These are phyloP conservation scores for Gymnodraco acuticeps DNA, from an alignment of 2,797 vertebrate species.

Conservation along the genomic window DNA sequence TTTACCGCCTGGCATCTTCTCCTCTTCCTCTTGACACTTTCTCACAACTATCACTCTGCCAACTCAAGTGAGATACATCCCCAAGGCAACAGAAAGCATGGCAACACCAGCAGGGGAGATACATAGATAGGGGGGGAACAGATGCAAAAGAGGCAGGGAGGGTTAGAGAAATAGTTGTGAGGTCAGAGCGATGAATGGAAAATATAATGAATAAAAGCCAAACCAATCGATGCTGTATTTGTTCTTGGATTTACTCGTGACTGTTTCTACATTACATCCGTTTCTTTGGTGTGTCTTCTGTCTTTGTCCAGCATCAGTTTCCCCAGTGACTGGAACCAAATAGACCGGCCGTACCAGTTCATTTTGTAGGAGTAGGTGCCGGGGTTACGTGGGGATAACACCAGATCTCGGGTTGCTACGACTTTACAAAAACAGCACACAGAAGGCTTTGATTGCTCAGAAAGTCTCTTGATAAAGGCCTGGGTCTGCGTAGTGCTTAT, in stretches of 20 bases:
- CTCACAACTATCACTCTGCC: slow-evolving; percentile 35
- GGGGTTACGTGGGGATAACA: slow-evolving; percentile 23
- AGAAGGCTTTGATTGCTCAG: slow-evolving; percentile 48
- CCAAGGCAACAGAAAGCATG: slow-evolving; percentile 42
- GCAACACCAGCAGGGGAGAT: slow-evolving; percentile 17
- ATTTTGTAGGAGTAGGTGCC: slow-evolving; percentile 12
- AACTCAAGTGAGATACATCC: slow-evolving; percentile 42
- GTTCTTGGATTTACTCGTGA: slow-evolving; percentile 41
- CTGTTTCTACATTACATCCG: slow-evolving; percentile 46
- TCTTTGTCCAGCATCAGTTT: slow-evolving; percentile 53
- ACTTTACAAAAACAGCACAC: slow-evolving; percentile 21
- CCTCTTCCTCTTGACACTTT: slow-evolving; percentile 14
- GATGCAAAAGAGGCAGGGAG: not conserved
- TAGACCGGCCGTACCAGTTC: slow-evolving; percentile 37
- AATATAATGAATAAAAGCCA: slow-evolving; percentile 29
- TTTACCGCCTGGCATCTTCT: slow-evolving; percentile 37
- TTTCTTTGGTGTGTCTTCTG: slow-evolving; percentile 41
- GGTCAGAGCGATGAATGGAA: slow-evolving; percentile 25
- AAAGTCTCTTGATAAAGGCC: slow-evolving; percentile 31
- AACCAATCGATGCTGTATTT: slow-evolving; percentile 46
- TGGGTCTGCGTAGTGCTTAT: slow-evolving; percentile 2
- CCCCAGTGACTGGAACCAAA: slow-evolving; percentile 47
- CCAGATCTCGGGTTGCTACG: slow-evolving; percentile 23
- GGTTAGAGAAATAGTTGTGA: slow-evolving; percentile 33
- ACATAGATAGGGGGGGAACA: not conserved